Evolutionary conservation across 2,888 invertebrate species (phyloP), one percentile per base, ranked within the genome.

Genomic region (Xestia sexstrigata): DNA sequence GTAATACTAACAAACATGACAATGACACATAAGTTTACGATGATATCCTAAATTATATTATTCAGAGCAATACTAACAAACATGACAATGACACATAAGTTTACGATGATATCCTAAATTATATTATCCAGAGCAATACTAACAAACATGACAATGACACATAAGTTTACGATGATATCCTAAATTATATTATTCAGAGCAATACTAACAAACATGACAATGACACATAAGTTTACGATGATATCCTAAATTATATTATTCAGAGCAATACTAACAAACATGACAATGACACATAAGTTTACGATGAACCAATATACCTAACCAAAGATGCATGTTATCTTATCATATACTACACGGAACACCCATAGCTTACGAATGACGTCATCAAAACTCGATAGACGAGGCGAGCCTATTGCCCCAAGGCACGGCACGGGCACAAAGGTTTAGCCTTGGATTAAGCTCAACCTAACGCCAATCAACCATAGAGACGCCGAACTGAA

Each of bases 281-380:
- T 52, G 52, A 73, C 42, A 20, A 35, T 74, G n/a, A 49, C n/a
- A 68, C 55, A n/a, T n/a, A 52, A 2, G 13, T 39, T 52, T 55
- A 67, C 66, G 30, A 52, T 15, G 30, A 65, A 82, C 45, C 15
- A 47, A 55, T 55, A 1, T 39, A 82, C 49, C 30, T 67, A n/a
- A n/a, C 58, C 6, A 82, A 77, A 82, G 58, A 71, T 62, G 70
- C 42, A 17, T 55, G 52, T 30, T 75, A 80, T 75, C 75, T 83
- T 71, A 84, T 69, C 70, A 60, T 49, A 2, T 49, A 2, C 39
- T 42, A 62, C 65, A 60, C 77, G 49, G n/a, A 77, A 69, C 79
- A 35, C 42, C 55, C n/a, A 75, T 52, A 63, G 35, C 45, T 73
- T 26, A 67, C 15, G 26, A 20, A 62, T 76, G 84, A 84, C 84